phyloP scores from a whole-genome alignment of 37 sponge, comb jelly and placozoan genomes.

The Beroe forskalii region DNA sequence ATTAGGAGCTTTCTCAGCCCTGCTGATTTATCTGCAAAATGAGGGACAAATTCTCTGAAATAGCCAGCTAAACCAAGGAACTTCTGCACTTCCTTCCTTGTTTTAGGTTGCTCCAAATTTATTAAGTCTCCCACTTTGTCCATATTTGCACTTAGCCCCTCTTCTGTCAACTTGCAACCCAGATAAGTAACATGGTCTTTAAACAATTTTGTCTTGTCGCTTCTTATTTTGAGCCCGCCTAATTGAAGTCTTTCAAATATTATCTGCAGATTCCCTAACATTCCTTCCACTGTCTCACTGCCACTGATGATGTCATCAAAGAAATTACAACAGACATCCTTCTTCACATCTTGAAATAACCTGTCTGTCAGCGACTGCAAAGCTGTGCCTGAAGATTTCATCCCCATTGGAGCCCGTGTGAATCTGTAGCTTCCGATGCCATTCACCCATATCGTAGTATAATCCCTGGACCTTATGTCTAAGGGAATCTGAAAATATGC shows the following conservation, averaged over 20 bases:
- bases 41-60: neutral
- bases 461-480: neutral
- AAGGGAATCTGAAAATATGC: neutral
- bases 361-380: neutral
- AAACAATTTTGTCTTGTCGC: neutral
- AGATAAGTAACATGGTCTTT: neutral
- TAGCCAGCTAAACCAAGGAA: conserved; percentile 9
- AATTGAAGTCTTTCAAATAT: neutral
- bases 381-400: neutral
- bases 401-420: neutral
- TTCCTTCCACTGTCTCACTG: neutral
- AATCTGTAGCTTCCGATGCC: neutral
- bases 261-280: neutral
- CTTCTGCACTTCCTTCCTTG: conserved; percentile 15
- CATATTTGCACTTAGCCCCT: conserved; percentile 4
- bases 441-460: neutral
- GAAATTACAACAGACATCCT: neutral
- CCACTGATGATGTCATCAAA: neutral
- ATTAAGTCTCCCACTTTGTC: conserved; percentile 21
- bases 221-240: neutral
- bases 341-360: neutral
- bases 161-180: neutral
- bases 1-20: neutral
- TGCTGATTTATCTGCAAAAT: neutral
- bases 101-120: neutral